Evolutionary conservation across 1,140 invertebrate genomes (phyloP).

Genomic region (Epicauta chinensis): DNA sequence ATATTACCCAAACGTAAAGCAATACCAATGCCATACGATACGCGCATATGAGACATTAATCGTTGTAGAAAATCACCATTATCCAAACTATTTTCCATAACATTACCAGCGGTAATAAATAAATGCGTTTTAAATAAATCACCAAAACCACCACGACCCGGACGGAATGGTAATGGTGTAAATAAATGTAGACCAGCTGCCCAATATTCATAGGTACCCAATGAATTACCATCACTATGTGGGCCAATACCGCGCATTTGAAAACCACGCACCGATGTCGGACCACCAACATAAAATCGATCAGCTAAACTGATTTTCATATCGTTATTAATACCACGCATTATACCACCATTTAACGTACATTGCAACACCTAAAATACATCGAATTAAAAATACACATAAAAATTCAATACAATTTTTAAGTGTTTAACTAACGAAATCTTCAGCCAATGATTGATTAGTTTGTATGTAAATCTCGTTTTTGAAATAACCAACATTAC

Average conservation of each 20-base stretch:
- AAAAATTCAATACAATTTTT: constrained; percentile 8
- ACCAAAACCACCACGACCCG: constrained; percentile 65
- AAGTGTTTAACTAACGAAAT: constrained; percentile 64
- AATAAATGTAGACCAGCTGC: constrained; percentile 72
- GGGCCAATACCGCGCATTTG: constrained; percentile 75
- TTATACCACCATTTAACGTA: constrained; percentile 61
- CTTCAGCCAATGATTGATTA: constrained; percentile 61
- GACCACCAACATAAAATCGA: constrained; percentile 82
- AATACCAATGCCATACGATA: constrained; percentile 67
- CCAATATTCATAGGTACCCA: constrained; percentile 68
- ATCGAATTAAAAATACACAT: constrained; percentile 11
- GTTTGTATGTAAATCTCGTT: constrained; percentile 72
- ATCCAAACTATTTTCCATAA: constrained; percentile 33
- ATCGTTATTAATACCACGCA: constrained; percentile 58
- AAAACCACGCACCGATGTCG: constrained; percentile 77
- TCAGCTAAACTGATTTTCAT: constrained; percentile 63
- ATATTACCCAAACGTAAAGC: constrained; percentile 68
- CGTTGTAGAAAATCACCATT: constrained; percentile 30
- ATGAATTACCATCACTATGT: constrained; percentile 60
- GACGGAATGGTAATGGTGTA: constrained; percentile 77
- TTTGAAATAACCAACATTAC: constrained; percentile 79
- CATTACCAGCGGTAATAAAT: constrained; percentile 79
- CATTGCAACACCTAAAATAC: constrained; percentile 65
- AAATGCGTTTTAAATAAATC: constrained; percentile 76
- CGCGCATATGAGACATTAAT: constrained; percentile 48